Conservation (phyloP, 2,888 invertebrate genomes). For the Anorthoa munda region DNA sequence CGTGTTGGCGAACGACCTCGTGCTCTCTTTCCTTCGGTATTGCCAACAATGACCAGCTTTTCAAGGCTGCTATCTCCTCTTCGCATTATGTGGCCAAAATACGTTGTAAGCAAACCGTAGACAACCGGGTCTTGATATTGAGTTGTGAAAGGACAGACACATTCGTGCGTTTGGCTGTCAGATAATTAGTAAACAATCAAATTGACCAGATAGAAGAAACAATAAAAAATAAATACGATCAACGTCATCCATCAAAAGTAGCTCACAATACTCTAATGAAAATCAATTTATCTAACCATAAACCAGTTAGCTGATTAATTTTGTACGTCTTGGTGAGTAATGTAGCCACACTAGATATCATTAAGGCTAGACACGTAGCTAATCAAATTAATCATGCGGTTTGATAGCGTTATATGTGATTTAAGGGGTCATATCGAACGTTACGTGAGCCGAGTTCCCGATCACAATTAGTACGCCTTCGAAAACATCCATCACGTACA, state of each 20-base stretch:
- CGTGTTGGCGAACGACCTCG: no score
- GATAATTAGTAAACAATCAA: background rate
- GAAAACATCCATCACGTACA: constrained; percentile 51
- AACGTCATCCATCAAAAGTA: constrained; percentile 16
- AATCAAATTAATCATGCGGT: constrained; percentile 82
- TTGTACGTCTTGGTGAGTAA: constrained; percentile 65
- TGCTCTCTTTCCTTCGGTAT: no score
- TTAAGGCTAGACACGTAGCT: constrained; percentile 76
- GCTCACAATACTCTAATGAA: constrained; percentile 29
- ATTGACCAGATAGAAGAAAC: background rate
- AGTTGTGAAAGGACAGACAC: no score
- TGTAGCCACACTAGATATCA: constrained; percentile 65
- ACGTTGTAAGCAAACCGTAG: no score
- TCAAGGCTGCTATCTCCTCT: no score
- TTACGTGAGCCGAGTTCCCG: constrained; percentile 75
- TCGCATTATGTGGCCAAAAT: no score
- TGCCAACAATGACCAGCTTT: no score
- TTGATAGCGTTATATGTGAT: constrained; percentile 83
- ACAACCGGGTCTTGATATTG: no score
- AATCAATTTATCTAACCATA: constrained; percentile 54
- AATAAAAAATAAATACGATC: constrained; percentile 1
- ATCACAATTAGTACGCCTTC: constrained; percentile 68
- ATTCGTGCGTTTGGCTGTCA: no score
- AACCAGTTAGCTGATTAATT: constrained; percentile 65
- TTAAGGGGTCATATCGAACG: constrained; percentile 77